phyloP scores from a whole-genome alignment of 92 coral and sea anemone genomes.

The Zoanthus sociatus region DNA sequence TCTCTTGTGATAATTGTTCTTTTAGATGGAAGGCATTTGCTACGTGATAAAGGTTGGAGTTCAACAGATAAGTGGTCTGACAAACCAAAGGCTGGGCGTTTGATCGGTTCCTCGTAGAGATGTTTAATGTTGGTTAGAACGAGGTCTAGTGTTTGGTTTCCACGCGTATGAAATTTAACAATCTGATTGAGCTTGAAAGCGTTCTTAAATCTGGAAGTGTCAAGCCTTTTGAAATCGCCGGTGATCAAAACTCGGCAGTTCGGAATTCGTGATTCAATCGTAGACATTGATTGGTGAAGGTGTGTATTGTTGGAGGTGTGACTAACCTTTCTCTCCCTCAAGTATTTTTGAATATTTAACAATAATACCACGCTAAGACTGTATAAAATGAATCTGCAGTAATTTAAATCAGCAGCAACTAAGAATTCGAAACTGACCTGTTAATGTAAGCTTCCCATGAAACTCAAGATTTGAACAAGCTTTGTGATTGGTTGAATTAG shows the following conservation, averaged over 20 bases:
- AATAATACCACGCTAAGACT: no score
- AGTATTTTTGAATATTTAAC: no score
- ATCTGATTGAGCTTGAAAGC: conserved; percentile 49
- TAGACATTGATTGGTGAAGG: conserved; percentile 36
- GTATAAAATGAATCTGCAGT: no score
- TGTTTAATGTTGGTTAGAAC: conserved; percentile 22
- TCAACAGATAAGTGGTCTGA: conserved; percentile 29
- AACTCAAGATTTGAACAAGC: no score
- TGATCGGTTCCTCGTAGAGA: not conserved
- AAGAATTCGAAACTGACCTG: no score
- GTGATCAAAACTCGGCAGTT: conserved; percentile 43
- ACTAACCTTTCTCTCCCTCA: no score
- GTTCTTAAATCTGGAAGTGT: conserved; percentile 37
- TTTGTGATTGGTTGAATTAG: no score
- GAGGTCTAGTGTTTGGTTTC: conserved; percentile 31
- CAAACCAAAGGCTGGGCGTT: conserved; percentile 34
- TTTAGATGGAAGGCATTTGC: conserved; percentile 22
- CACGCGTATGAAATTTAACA: conserved; percentile 45
- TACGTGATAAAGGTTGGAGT: conserved; percentile 30
- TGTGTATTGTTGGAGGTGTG: no score
- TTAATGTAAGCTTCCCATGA: no score
- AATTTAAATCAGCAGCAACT: no score
- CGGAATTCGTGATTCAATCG: conserved; percentile 37
- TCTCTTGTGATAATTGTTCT: conserved; percentile 22
- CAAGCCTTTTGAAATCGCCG: conserved; percentile 24